Conservation (phyloP, 2,888 invertebrate genomes). For the Meghimatium bilineatum region DNA sequence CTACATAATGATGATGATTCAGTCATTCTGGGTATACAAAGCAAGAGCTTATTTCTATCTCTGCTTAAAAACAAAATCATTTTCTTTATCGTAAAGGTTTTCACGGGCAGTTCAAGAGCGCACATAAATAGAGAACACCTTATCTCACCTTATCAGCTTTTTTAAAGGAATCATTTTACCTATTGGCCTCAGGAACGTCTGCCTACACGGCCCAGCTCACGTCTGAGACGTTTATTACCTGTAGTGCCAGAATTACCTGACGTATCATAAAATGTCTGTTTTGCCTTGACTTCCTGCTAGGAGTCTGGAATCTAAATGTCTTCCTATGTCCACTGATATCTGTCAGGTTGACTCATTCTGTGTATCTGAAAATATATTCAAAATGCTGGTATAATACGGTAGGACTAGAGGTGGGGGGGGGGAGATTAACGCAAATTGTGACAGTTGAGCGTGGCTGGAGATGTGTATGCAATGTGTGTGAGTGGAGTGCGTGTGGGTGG, state of each 20-base stretch:
- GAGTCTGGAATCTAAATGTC: not conserved
- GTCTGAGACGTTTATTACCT: not conserved
- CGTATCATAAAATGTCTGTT: not conserved
- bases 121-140: conserved; percentile 1
- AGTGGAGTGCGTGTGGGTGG: not conserved
- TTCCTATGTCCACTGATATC: not conserved
- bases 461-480: not conserved
- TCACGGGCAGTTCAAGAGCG: conserved; percentile 5
- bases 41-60: not conserved
- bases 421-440: not conserved
- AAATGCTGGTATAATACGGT: too few relatives aligned
- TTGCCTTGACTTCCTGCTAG: not conserved
- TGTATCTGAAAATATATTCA: not conserved
- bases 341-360: not conserved
- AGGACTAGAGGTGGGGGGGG: too few relatives aligned
- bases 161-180: not conserved
- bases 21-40: not conserved
- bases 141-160: conserved; percentile 4
- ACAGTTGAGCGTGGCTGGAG: not conserved
- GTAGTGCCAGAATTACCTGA: not conserved
- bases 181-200: not conserved
- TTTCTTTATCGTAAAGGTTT: not conserved
- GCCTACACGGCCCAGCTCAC: not conserved
- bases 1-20: not conserved
- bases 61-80: not conserved